Percentiles rank a stretch among this genome's conserved stretches.
Evolutionary conservation across 2,797 vertebrate genomes (phyloP).

Genomic region (Melanotaenia pygmaea): DNA sequence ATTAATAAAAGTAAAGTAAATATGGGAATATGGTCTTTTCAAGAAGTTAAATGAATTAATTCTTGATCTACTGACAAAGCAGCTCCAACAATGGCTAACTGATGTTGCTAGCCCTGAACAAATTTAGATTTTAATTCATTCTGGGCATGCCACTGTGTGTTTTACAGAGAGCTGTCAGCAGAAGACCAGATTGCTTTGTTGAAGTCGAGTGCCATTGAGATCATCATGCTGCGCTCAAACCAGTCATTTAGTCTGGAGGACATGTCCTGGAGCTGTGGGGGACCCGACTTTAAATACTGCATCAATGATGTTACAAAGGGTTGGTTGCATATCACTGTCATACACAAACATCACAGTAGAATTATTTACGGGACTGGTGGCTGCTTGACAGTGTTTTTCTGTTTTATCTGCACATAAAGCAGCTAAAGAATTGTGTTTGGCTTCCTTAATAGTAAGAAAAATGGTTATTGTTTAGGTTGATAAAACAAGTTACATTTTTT

Average conservation of each 20-base stretch:
- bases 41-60: background rate
- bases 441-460: conserved; percentile 1
- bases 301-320: conserved; percentile 92
- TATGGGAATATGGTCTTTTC: background rate
- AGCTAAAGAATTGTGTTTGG: background rate
- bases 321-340: conserved; percentile 53
- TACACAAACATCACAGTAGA: background rate
- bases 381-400: background rate
- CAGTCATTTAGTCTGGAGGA: conserved; percentile 94
- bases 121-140: background rate
- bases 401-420: background rate
- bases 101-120: background rate
- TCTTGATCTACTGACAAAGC: too few relatives aligned
- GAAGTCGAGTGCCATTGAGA: conserved; percentile 97
- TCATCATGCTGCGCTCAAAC: conserved; percentile 98
- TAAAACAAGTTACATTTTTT: conserved; percentile 37
- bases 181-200: conserved; percentile 97
- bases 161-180: conserved; percentile 88
- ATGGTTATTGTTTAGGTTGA: conserved; percentile 26
- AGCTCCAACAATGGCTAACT: background rate
- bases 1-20: background rate
- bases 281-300: conserved; percentile 91
- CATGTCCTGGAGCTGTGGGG: conserved; percentile 96
- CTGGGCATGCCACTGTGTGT: conserved; percentile 26
- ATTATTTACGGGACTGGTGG: background rate